A percentile compares a stretch with the other conserved stretches of the same genome.
phyloP scores from a whole-genome alignment of 2,113 vertebrate species.

The Tylochromis polylepis region DNA sequence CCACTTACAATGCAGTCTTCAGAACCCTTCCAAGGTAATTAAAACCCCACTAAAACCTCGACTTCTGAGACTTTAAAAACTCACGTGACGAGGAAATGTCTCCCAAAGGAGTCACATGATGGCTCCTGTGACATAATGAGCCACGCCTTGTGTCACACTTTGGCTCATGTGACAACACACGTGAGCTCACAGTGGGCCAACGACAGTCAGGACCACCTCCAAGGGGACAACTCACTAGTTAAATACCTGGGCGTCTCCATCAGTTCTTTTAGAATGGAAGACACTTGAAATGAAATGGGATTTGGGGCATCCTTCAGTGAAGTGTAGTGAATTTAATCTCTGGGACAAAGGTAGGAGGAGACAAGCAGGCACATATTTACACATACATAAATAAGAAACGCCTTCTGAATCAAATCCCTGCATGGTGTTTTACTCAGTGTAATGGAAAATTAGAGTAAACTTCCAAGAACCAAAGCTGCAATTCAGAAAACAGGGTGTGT shows the following conservation, averaged over 20 bases:
- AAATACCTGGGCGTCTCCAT: accelerated
- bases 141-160: not conserved
- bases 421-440: not conserved
- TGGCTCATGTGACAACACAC: not conserved
- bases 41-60: not conserved
- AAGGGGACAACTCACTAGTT: not conserved
- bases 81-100: not conserved
- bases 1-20: not conserved
- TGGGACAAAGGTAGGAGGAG: not conserved
- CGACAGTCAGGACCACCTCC: not conserved
- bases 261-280: not conserved
- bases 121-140: not conserved
- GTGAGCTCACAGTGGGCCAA: not conserved
- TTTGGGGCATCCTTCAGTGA: accelerated
- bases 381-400: not conserved
- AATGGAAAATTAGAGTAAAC: not conserved
- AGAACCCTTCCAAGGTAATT: not conserved
- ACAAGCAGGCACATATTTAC: not conserved
- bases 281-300: not conserved
- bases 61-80: not conserved
- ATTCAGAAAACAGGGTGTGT: not conserved
- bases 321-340: not conserved
- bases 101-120: not conserved
- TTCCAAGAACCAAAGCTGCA: not conserved
- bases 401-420: not conserved